Base-by-base conservation (phyloP, 2,113 vertebrate species). In the Empidonax traillii region DNA sequence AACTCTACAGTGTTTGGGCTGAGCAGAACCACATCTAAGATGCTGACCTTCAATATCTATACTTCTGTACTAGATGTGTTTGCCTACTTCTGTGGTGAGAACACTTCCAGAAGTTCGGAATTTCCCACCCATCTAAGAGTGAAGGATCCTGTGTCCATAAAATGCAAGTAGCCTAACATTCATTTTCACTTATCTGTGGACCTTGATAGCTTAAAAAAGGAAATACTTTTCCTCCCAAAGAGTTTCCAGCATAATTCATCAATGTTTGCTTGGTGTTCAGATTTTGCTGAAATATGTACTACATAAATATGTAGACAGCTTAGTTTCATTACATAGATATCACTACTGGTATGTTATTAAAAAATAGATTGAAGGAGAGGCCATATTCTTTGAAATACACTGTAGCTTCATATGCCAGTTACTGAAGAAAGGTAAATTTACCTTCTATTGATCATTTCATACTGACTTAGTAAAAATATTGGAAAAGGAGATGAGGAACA, bases 221-320 rank as follows among this genome's bases (percentile, higher is more conserved):
- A 93, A 95, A 92, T 84, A 81, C 68, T 92, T 97, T 96, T 85
- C 73, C 85, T 96, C 77, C 73, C 4, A 27, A 74, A 39, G n/a
- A 43, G 27, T 82, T 93, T 91, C 91, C 44, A 81, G 73, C 17
- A 74, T 75, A 95, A 94, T 86, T 96, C 55, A 75, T 90, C 52
- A n/a, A 28, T 68, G 76, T 94, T 94, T 94, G 44, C 80, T 72
- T 58, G 47, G 52, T 77, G 76, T 89, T 89, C 59, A 23, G 65
- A 82, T 81, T 93, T 92, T 90, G 39, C 62, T 74, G 91, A 85
- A 95, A 94, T 95, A 82, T 24, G 80, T 49, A 65, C 87, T 91
- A 89, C 41, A 53, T 66, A 97, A 96, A 96, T 95, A 95, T 89
- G 62, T 88, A 56, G 82, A 81, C 85, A 96, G 87, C 92, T 93